Evolutionary conservation across 2,888 invertebrate genomes (phyloP).

Genomic region (Epicampocera succincta): DNA sequence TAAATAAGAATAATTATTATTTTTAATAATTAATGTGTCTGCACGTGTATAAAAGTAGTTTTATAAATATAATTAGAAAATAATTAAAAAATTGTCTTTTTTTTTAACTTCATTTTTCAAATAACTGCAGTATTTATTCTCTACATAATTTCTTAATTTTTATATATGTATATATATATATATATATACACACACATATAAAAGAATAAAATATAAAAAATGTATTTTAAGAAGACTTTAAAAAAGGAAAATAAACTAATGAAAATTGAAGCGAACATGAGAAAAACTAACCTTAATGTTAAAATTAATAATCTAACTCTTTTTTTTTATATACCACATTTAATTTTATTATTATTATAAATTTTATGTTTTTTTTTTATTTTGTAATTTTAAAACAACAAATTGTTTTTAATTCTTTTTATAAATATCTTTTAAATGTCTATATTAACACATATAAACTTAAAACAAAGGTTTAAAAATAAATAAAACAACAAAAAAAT

Average conservation of each 20-base stretch:
- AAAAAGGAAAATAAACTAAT: slow-evolving; percentile 53
- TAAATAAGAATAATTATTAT: slow-evolving; percentile 54
- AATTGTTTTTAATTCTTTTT: slow-evolving; percentile 46
- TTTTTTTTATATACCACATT: slow-evolving; percentile 49
- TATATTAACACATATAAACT: slow-evolving; percentile 35
- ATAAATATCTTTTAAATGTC: slow-evolving; percentile 47
- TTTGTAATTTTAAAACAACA: slow-evolving; percentile 48
- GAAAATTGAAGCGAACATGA: slow-evolving; percentile 11
- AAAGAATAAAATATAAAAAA: slow-evolving; percentile 33
- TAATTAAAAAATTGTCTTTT: slow-evolving; percentile 46
- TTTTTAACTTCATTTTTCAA: slow-evolving; percentile 57
- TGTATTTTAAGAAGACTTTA: slow-evolving; percentile 58
- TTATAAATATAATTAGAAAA: slow-evolving; percentile 62
- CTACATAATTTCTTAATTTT: slow-evolving; percentile 65
- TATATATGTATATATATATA: too few relatives aligned
- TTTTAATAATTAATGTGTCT: slow-evolving; percentile 66
- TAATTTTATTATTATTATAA: slow-evolving; percentile 37
- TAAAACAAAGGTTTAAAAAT: slow-evolving; percentile 37
- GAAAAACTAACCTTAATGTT: slow-evolving; percentile 58
- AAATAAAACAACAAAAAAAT: background rate
- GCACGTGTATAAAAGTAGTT: slow-evolving; percentile 69
- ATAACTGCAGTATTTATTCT: slow-evolving; percentile 69
- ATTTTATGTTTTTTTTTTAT: slow-evolving; percentile 38
- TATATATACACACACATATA: too few relatives aligned
- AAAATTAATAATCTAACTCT: slow-evolving; percentile 37